Conservation (phyloP, 2,888 invertebrate species). For the Stegana nigrithorax region DNA sequence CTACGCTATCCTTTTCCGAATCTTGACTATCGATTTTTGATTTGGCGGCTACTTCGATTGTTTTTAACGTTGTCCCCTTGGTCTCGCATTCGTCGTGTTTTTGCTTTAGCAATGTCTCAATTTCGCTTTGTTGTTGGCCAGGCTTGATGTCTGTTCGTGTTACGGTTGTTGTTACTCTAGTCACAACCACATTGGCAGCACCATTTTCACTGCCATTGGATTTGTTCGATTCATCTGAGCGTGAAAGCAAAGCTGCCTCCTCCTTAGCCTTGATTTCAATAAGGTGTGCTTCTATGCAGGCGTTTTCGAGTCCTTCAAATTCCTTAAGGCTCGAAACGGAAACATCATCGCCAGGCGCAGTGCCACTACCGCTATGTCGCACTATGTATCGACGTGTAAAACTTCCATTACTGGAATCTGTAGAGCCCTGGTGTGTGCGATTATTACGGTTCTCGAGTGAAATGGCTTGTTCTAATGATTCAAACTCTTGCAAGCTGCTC, state of each 20-base stretch:
- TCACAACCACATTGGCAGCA: conserved; percentile 46
- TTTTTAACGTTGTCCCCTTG: conserved; percentile 72
- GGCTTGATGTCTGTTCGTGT: conserved; percentile 56
- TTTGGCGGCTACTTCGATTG: conserved; percentile 72
- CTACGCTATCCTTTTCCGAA: conserved; percentile 74
- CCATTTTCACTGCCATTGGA: conserved; percentile 63
- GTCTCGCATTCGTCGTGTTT: conserved; percentile 63
- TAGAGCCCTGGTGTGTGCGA: conserved; percentile 78
- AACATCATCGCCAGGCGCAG: conserved; percentile 77
- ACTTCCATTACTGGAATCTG: conserved; percentile 88
- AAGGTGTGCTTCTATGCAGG: conserved; percentile 84
- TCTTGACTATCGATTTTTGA: conserved; percentile 62
- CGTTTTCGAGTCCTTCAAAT: conserved; percentile 91
- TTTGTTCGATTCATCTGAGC: conserved; percentile 68
- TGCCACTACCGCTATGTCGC: conserved; percentile 74
- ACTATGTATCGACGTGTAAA: conserved; percentile 79
- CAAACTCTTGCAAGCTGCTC: conserved; percentile 94
- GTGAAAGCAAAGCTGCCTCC: conserved; percentile 81
- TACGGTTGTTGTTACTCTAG: conserved; percentile 53
- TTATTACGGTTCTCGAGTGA: conserved; percentile 81
- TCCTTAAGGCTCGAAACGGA: conserved; percentile 90
- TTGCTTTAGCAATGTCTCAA: conserved; percentile 67
- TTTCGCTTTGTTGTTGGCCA: conserved; percentile 46
- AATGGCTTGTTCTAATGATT: conserved; percentile 87
- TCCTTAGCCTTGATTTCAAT: conserved; percentile 87